Base-by-base conservation (phyloP, 2,113 vertebrate genomes). In the Tupaia tana region DNA sequence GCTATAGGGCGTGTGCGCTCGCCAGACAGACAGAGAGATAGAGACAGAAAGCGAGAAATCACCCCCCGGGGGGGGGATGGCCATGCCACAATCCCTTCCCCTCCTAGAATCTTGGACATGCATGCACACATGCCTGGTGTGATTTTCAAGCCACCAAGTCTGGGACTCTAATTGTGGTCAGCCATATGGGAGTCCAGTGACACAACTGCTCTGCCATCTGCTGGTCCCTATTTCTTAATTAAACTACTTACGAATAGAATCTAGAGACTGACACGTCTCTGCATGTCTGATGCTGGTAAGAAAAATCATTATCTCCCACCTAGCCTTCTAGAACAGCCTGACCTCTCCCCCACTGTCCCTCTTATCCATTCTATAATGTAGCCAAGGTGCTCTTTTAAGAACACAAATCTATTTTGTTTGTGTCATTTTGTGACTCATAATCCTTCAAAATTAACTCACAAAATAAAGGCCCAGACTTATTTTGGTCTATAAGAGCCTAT, bases 381-480 rank as follows among this genome's bases (percentile, higher is more conserved):
- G 82, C 63, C 31, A 75, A 2, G 70, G 19, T 5, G 9, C 85
- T 73, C 59, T 85, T 80, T 84, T 90, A 95, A 95, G 77, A 95
- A 70, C 7, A 73, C 56, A 59, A 81, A 92, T 67, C 90, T 95
- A 61, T 64, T n/a, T 90, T 95, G 56, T 64, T 25, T 66, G n/a
- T 82, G 64, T 86, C 12, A 19, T 27, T 69, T 85, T 29, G 70
- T 9, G 88, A 13, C 67, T 90, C 67, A 85, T 89, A 74, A 87
- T 82, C 19, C 74, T 86, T 90, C 16, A 64, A 86, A 85, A 86
- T 56, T 75, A 71, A 91, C 43, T 83, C 56, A 79, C 5, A 64
- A 87, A 87, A 34, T 73, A 64, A 78, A 56, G 20, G 69, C 24
- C 2, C 25, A 66, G n/a, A 70, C 25, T 77, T 90, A 22, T 71